phyloP scores from a whole-genome alignment of 2,797 vertebrate species.

The Bovichtus diacanthus region DNA sequence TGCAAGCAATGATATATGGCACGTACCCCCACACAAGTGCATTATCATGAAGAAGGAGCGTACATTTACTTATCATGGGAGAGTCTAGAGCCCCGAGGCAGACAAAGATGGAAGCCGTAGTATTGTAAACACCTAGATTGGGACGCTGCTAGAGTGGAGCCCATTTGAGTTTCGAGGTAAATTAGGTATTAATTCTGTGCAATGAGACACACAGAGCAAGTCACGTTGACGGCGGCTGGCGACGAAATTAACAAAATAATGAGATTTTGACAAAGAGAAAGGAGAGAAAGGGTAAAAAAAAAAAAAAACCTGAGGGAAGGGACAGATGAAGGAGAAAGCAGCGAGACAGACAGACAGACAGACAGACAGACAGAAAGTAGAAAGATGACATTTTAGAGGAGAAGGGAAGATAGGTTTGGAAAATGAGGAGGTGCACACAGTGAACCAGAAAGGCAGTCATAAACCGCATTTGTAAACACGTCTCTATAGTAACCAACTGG shows the following conservation, averaged over 20 bases:
- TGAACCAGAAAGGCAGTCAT: conserved; percentile 78
- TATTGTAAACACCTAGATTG: conserved; percentile 62
- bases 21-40: conserved; percentile 63
- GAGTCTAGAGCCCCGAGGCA: conserved; percentile 29
- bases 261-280: conserved; percentile 63
- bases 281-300: conserved; percentile 39
- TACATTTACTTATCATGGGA: conserved; percentile 49
- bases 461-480: conserved; percentile 86
- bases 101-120: conserved; percentile 50
- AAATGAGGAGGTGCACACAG: conserved; percentile 67
- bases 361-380: conserved; percentile 13
- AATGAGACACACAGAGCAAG: conserved; percentile 58
- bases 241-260: conserved; percentile 74
- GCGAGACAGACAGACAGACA: conserved; percentile 30
- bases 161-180: conserved; percentile 54
- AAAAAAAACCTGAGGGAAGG: conserved; percentile 21
- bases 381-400: conserved; percentile 41
- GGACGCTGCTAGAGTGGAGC: conserved; percentile 56
- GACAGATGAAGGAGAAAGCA: conserved; percentile 51
- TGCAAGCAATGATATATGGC: conserved; percentile 61
- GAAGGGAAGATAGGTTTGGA: conserved; percentile 53
- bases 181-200: conserved; percentile 70
- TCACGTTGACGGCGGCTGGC: conserved; percentile 51
- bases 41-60: conserved; percentile 71
- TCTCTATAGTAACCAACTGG: conserved; percentile 87